Percentiles rank a stretch among this genome's conserved stretches.
Evolutionary conservation across 1,140 invertebrate genomes (phyloP).

Genomic region (Ptiloglossa arizonensis): DNA sequence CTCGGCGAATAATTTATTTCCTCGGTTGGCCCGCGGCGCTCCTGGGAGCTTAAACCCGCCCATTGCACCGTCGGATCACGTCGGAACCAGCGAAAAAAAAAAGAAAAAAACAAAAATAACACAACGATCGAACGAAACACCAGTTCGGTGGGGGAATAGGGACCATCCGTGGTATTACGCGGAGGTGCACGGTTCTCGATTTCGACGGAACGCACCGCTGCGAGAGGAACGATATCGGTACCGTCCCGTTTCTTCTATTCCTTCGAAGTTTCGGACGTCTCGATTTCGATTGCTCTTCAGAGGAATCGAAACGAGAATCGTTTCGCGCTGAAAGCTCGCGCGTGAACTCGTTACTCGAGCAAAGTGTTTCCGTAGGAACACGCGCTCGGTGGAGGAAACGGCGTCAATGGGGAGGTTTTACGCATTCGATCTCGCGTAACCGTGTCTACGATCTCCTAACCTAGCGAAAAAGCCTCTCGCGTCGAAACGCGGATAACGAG

Average conservation of each 20-base stretch:
- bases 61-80: conserved; percentile 47
- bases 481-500: neutral
- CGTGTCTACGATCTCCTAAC: too few species aligned
- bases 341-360: conserved; percentile 18
- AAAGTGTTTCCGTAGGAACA: neutral
- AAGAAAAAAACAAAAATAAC: too few species aligned
- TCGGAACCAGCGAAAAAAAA: conserved; percentile 45
- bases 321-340: conserved; percentile 11
- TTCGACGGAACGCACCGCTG: conserved; percentile 1
- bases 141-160: too few species aligned
- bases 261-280: neutral
- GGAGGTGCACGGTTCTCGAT: conserved; percentile 9
- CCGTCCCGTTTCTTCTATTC: too few species aligned
- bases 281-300: neutral
- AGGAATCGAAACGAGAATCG: conserved; percentile 12
- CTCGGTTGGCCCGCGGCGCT: conserved; percentile 8
- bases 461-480: neutral
- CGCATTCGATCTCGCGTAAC: neutral
- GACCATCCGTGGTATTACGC: neutral
- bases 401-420: neutral
- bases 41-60: conserved; percentile 27
- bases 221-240: neutral
- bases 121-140: conserved; percentile 38
- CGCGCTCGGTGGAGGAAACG: too few species aligned
- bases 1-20: conserved; percentile 54